Evolutionary conservation across 2,888 invertebrate genomes (phyloP), one percentile per base, ranked within the genome.

Genomic region (Holacanthella duospinosa): DNA sequence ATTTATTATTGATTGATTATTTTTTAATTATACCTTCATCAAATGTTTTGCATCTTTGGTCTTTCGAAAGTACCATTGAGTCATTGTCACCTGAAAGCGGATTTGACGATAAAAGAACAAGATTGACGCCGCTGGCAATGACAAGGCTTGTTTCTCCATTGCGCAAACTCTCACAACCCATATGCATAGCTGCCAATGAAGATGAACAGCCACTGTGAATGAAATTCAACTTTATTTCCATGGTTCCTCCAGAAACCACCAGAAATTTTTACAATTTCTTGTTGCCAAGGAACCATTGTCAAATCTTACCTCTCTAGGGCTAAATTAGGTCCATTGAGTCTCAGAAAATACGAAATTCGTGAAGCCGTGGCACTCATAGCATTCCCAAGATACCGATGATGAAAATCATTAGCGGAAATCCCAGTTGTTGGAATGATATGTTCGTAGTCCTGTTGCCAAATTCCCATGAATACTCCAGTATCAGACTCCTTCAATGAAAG

Each of bases 41-140:
- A 59, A 69, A 69, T 12, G 69, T 64, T 62, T 63, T 65, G 21
- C 66, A 69, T 2, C 61, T 60, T 1, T 61, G 62, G 27, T 66
- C 64, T 2, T 55, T 56, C 0, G 66, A 55, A 16, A 68, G 24
- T 2, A 69, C 62, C n/a, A n/a, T n/a, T n/a, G n/a, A n/a, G n/a
- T n/a, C n/a, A n/a, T n/a, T n/a, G n/a, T n/a, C n/a, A n/a, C 6
- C 43, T 4, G 43, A 12, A 6, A 28, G 27, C 4, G 27, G 28
- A 2, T 56, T 55, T 1, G 55, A 25, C 24, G 55, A 62, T 29
- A 57, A 21, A 0, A 66, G 55, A 25, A 67, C 54, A 2, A 69
- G 36, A 29, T 67, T 67, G 0, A 69, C 67, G 19, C 67, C 69
- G 25, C 66, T 60, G 19, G 67, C 66, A 9, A 70, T 6, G 1